phyloP scores from a whole-genome alignment of 2,888 invertebrate genomes.

The Torymus texanus region DNA sequence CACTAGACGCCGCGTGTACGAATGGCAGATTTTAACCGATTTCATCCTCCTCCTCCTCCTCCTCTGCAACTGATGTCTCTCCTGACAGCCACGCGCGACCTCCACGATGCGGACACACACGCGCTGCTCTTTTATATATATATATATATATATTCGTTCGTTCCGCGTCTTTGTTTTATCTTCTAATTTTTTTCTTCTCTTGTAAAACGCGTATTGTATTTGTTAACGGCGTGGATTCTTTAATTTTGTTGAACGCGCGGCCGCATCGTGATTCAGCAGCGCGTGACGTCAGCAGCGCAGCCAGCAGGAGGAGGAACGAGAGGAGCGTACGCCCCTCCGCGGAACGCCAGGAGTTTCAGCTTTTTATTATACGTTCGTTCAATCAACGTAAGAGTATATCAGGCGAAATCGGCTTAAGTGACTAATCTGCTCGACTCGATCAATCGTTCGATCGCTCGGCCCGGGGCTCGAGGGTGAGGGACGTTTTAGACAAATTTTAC shows the following conservation, averaged over 20 bases:
- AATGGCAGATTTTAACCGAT: slow-evolving; percentile 29
- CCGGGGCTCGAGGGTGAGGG: slow-evolving; percentile 12
- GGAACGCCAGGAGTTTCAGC: slow-evolving; percentile 49
- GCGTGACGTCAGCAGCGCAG: slow-evolving; percentile 30
- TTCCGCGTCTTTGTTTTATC: slow-evolving; percentile 24
- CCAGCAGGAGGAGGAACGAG: too few species aligned
- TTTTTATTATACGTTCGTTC: slow-evolving; percentile 41
- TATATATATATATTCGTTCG: too few species aligned
- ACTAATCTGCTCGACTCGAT: slow-evolving; percentile 50
- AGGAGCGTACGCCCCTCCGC: neutral
- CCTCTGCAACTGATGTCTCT: too few species aligned
- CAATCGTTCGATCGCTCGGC: slow-evolving; percentile 46
- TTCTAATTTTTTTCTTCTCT: too few species aligned
- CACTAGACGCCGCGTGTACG: slow-evolving; percentile 24
- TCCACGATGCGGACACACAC: slow-evolving; percentile 29
- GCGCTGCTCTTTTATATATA: slow-evolving; percentile 54
- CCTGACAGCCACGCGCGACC: slow-evolving; percentile 16
- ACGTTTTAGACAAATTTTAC: slow-evolving; percentile 14
- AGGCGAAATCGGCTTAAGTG: slow-evolving; percentile 51
- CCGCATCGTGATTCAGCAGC: slow-evolving; percentile 49
- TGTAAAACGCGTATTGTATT: slow-evolving; percentile 63
- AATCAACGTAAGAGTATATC: slow-evolving; percentile 45
- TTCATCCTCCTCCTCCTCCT: slow-evolving; percentile 21
- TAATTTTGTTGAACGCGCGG: slow-evolving; percentile 68
- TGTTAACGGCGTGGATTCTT: slow-evolving; percentile 70